These are phyloP conservation scores for Crotalus helleri DNA, from an alignment of 2,113 vertebrate genomes.

Conservation along the genomic window DNA sequence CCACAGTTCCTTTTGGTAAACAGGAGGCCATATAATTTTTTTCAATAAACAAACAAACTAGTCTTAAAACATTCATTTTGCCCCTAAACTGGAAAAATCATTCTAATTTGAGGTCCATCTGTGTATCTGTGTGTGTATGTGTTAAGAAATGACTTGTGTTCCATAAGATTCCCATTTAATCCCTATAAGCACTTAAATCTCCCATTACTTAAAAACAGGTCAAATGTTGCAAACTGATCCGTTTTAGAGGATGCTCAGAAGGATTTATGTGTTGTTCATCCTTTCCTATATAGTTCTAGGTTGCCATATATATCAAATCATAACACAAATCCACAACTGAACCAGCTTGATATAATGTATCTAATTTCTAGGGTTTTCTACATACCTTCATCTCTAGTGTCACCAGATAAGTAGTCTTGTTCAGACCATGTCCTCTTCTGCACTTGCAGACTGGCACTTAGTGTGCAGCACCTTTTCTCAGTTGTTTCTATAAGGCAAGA, in stretches of 20 bases:
- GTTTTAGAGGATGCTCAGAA: neutral
- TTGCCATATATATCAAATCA: neutral
- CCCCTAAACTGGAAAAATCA: neutral
- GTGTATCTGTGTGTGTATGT: neutral
- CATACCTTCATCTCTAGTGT: neutral
- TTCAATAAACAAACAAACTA: neutral
- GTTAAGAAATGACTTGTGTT: neutral
- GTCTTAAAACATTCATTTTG: neutral
- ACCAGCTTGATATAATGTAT: neutral
- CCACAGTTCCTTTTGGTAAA: neutral
- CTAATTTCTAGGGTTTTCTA: neutral
- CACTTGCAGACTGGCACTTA: slow-evolving; percentile 54
- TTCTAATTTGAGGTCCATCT: neutral
- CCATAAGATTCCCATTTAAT: neutral
- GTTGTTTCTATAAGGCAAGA: slow-evolving; percentile 67
- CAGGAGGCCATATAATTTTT: neutral
- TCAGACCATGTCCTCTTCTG: neutral
- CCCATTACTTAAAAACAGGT: neutral
- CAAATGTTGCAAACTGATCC: neutral
- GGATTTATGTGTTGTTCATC: neutral
- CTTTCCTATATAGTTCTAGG: neutral
- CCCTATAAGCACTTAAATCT: neutral
- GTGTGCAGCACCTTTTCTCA: slow-evolving; percentile 67
- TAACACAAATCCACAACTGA: neutral
- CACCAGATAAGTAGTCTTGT: slow-evolving; percentile 47